A percentile compares a stretch with the other conserved stretches of the same genome.
Conservation (phyloP, 2,113 vertebrate genomes). For the Gopherus flavomarginatus region DNA sequence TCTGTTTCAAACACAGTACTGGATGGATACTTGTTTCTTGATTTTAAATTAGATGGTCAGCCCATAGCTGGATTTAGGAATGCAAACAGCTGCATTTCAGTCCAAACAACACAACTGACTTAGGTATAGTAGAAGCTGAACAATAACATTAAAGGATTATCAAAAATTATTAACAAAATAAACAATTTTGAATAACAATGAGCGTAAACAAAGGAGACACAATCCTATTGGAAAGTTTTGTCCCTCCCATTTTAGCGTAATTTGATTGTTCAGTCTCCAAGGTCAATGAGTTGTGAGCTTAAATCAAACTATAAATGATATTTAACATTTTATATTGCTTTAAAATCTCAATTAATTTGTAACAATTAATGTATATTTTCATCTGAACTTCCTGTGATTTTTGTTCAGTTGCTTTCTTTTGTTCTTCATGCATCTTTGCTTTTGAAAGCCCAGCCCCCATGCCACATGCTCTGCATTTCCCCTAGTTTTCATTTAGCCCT, state of each 20-base stretch:
- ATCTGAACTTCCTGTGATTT: slow-evolving; percentile 37
- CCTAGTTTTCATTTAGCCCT: slow-evolving; percentile 66
- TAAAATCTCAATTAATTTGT: slow-evolving; percentile 25
- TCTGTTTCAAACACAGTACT: neutral
- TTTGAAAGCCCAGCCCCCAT: slow-evolving; percentile 32
- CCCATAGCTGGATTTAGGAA: neutral
- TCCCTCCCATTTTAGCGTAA: neutral
- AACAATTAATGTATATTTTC: slow-evolving; percentile 46
- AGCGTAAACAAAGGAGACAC: neutral
- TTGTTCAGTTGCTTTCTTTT: slow-evolving; percentile 60
- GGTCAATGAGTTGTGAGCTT: neutral
- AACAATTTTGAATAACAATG: neutral
- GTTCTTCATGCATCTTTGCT: slow-evolving; percentile 30
- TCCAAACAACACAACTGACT: neutral
- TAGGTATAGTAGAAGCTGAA: neutral
- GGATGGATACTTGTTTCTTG: neutral
- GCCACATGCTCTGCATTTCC: slow-evolving; percentile 38
- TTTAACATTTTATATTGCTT: slow-evolving; percentile 3
- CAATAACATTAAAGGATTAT: neutral
- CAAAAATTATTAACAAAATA: neutral
- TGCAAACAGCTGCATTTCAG: neutral
- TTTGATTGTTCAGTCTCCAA: neutral
- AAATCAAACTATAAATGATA: slow-evolving; percentile 3
- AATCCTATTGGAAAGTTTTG: neutral
- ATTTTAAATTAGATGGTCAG: neutral